These are phyloP conservation scores for Parnassius glacialis DNA, from an alignment of 2,888 invertebrate species.

Conservation along the genomic window DNA sequence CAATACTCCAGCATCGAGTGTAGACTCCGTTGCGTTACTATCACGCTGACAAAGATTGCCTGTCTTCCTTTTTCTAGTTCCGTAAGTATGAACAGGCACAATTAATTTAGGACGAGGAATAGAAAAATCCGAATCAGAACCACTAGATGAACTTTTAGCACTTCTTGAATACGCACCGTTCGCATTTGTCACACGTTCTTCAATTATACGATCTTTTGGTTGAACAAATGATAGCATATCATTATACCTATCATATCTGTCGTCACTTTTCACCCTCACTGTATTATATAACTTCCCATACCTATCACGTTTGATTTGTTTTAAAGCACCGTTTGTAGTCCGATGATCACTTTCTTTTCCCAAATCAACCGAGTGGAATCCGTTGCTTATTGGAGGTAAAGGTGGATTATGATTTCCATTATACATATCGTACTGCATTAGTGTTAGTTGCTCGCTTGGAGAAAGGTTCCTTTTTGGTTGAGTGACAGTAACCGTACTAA, in stretches of 20 bases:
- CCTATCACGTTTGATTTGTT: constrained; percentile 73
- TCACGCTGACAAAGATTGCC: constrained; percentile 84
- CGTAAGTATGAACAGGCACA: constrained; percentile 94
- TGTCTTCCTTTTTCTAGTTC: constrained; percentile 88
- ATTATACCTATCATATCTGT: constrained; percentile 72
- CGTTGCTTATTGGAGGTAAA: constrained; percentile 51
- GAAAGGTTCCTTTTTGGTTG: constrained; percentile 78
- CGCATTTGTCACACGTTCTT: constrained; percentile 55
- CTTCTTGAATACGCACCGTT: constrained; percentile 61
- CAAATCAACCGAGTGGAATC: constrained; percentile 58
- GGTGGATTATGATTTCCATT: constrained; percentile 59
- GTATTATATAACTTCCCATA: constrained; percentile 73
- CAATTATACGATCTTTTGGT: constrained; percentile 57
- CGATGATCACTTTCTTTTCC: constrained; percentile 74
- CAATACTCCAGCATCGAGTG: constrained; percentile 67
- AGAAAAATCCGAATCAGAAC: constrained; percentile 85
- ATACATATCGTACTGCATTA: constrained; percentile 75
- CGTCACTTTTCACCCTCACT: constrained; percentile 77
- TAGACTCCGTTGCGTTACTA: constrained; percentile 68
- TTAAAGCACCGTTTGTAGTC: constrained; percentile 67
- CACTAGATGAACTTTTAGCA: constrained; percentile 78
- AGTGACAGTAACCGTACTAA: constrained; percentile 73
- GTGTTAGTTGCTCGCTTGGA: constrained; percentile 73
- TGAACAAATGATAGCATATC: constrained; percentile 63
- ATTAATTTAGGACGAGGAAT: constrained; percentile 93